phyloP scores from a whole-genome alignment of 1,140 invertebrate genomes.

The Meloidogyne exigua region DNA sequence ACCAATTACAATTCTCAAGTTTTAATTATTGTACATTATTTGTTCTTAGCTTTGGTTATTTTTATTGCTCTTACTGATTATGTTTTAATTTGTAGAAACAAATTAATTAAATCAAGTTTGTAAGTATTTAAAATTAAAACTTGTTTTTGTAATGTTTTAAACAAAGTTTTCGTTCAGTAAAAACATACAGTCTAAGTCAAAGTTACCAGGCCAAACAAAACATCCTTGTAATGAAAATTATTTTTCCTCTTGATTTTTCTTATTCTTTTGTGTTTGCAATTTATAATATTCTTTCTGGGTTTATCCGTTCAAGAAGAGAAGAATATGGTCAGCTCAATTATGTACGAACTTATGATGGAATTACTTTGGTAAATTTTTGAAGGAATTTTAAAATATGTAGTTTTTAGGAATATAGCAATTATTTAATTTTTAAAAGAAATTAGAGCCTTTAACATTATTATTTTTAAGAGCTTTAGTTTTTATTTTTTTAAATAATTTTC shows the following conservation, averaged over 20 bases:
- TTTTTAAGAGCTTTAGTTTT: too few relatives aligned
- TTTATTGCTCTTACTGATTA: conserved; percentile 23
- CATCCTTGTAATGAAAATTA: conserved; percentile 18
- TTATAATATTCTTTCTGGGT: conserved; percentile 23
- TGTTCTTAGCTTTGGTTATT: conserved; percentile 15
- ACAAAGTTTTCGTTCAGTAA: conserved; percentile 17
- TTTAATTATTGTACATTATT: conserved; percentile 10
- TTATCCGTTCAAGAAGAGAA: conserved; percentile 6
- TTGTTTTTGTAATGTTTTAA: too few relatives aligned
- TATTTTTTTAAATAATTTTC: too few relatives aligned
- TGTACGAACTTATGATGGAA: conserved; percentile 13
- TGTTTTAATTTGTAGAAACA: conserved; percentile 13
- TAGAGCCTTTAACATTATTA: too few relatives aligned
- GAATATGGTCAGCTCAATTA: conserved; percentile 9
- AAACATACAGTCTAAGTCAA: conserved; percentile 9
- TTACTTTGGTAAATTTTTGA: conserved; percentile 11
- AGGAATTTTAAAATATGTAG: too few relatives aligned
- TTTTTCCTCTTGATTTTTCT: conserved; percentile 26
- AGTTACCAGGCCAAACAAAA: conserved; percentile 24
- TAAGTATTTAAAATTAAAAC: not conserved
- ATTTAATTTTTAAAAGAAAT: too few relatives aligned
- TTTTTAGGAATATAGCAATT: too few relatives aligned
- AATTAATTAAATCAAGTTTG: conserved; percentile 12
- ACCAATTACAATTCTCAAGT: conserved; percentile 14
- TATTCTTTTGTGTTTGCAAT: conserved; percentile 21